A percentile compares a stretch with the other conserved stretches of the same genome.
Conservation (phyloP, 1,140 invertebrate genomes). For the Lysiphlebus fabarum region DNA sequence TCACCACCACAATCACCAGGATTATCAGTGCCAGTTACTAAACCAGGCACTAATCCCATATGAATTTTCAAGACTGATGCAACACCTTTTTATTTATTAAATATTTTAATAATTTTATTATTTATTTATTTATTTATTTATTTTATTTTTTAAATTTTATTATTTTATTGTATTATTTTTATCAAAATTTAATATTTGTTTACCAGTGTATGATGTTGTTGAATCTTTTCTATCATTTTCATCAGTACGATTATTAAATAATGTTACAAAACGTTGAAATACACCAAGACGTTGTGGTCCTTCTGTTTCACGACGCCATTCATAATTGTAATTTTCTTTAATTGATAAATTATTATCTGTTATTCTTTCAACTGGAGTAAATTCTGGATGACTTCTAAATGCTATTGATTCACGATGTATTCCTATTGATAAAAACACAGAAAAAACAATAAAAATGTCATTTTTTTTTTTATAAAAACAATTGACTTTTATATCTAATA, state of each 20-base stretch:
- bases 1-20: slow-evolving; percentile 42
- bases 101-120: not conserved
- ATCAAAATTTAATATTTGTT: slow-evolving; percentile 1
- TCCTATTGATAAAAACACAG: no score
- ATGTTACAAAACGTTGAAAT: slow-evolving; percentile 50
- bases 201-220: slow-evolving; percentile 62
- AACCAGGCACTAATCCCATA: slow-evolving; percentile 67
- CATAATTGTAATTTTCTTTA: slow-evolving; percentile 42
- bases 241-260: slow-evolving; percentile 60
- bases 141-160: no score
- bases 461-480: slow-evolving; percentile 10
- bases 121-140: no score
- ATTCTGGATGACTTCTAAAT: slow-evolving; percentile 65
- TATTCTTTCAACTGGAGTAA: slow-evolving; percentile 45
- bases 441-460: no score
- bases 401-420: slow-evolving; percentile 53
- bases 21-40: slow-evolving; percentile 59
- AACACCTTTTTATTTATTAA: slow-evolving; percentile 51
- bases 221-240: slow-evolving; percentile 61
- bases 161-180: not conserved
- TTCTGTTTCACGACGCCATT: slow-evolving; percentile 46
- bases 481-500: not conserved
- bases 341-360: slow-evolving; percentile 30
- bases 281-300: slow-evolving; percentile 48
- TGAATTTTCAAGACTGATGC: slow-evolving; percentile 68